phyloP scores from a whole-genome alignment of 2,888 invertebrate species.

The Meteorus cinctellus region DNA sequence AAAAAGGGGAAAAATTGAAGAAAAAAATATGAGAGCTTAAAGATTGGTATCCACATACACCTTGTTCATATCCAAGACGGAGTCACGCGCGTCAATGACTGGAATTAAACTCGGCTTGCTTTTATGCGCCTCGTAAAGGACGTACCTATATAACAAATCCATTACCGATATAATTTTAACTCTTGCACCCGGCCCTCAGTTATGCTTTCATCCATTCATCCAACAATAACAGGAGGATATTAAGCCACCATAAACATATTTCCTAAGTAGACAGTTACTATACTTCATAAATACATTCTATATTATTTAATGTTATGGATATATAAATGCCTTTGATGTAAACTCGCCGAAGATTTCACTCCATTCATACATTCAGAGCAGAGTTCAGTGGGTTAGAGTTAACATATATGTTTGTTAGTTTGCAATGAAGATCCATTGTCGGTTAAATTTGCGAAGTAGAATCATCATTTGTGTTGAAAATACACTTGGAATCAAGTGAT shows the following conservation, averaged over 20 bases:
- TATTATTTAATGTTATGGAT: background rate
- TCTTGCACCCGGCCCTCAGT: constrained; percentile 50
- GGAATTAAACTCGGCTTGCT: constrained; percentile 46
- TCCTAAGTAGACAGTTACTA: constrained; percentile 26
- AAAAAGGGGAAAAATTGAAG: background rate
- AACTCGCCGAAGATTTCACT: background rate
- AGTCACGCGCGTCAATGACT: constrained; percentile 44
- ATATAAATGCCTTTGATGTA: background rate
- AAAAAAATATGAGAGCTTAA: background rate
- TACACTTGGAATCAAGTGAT: too few relatives aligned
- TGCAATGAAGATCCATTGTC: too few relatives aligned
- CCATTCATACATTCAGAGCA: background rate
- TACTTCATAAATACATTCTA: background rate
- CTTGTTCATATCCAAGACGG: constrained; percentile 13
- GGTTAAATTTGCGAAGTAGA: too few relatives aligned
- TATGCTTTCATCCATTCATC: constrained; percentile 40
- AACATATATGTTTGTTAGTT: too few relatives aligned
- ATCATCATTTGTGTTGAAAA: too few relatives aligned
- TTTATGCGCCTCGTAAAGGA: constrained; percentile 34
- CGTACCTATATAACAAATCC: constrained; percentile 64
- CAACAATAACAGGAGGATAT: background rate
- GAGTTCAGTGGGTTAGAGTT: too few relatives aligned
- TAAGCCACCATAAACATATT: constrained; percentile 30
- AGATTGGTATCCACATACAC: constrained; percentile 12
- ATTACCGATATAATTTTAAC: constrained; percentile 60